Conservation (phyloP, 2,797 vertebrate genomes). For the Muscicapa comitata region DNA sequence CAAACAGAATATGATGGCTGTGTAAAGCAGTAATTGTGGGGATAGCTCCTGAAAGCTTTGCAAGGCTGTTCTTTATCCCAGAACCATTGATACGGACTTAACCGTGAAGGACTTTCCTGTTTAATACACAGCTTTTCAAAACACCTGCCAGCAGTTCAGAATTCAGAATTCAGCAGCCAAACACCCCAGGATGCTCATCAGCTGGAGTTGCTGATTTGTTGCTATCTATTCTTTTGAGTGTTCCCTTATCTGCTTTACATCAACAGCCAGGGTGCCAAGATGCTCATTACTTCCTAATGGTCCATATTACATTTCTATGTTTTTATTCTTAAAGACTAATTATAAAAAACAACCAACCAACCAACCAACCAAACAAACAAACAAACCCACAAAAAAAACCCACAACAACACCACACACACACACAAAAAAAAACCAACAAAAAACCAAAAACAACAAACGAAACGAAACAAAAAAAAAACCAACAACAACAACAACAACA, state of each 20-base stretch:
- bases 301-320: slow-evolving; percentile 74
- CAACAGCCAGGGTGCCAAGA: slow-evolving; percentile 75
- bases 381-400: neutral
- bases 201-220: slow-evolving; percentile 69
- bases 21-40: neutral
- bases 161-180: slow-evolving; percentile 64
- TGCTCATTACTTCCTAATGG: slow-evolving; percentile 79
- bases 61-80: neutral
- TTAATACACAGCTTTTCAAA: slow-evolving; percentile 69
- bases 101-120: slow-evolving; percentile 26
- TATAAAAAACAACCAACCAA: slow-evolving; percentile 37
- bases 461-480: neutral
- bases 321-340: slow-evolving; percentile 80
- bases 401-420: neutral
- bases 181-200: slow-evolving; percentile 60
- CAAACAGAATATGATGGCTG: neutral
- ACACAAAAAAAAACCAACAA: neutral
- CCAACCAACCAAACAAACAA: neutral
- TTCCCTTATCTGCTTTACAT: slow-evolving; percentile 76
- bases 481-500: no score
- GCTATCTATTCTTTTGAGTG: slow-evolving; percentile 68
- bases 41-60: neutral
- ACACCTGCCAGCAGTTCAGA: slow-evolving; percentile 62
- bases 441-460: neutral
- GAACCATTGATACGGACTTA: neutral